Conservation (phyloP, 2,113 vertebrate genomes). For the Larimichthys crocea region DNA sequence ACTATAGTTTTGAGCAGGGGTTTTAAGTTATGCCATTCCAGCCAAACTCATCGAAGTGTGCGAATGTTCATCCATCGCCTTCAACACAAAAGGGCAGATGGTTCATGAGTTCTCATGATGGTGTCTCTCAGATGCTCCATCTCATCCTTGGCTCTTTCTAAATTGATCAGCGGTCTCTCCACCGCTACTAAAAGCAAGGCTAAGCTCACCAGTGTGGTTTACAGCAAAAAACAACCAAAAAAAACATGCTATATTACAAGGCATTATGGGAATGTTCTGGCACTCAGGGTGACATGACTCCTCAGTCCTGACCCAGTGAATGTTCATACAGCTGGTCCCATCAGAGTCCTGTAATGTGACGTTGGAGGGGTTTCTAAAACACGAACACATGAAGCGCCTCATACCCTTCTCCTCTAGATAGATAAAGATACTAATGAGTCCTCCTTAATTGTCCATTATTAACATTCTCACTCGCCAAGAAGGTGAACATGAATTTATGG, state of each 20-base stretch:
- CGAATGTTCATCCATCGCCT: conserved; percentile 53
- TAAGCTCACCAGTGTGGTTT: neutral
- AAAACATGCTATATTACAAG: neutral
- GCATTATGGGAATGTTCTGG: neutral
- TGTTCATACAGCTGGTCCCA: neutral
- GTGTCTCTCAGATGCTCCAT: conserved; percentile 30
- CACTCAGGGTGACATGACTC: neutral
- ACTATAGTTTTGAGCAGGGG: conserved; percentile 30
- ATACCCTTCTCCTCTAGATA: neutral
- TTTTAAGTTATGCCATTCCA: conserved; percentile 48
- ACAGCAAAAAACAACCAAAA: neutral
- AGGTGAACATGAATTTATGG: too few relatives aligned
- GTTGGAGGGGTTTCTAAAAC: neutral
- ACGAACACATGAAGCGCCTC: neutral
- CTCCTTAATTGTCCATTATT: neutral
- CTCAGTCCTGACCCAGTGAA: neutral
- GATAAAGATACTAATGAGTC: neutral
- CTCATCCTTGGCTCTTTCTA: conserved; percentile 56
- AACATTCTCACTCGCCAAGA: neutral
- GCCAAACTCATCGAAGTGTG: conserved; percentile 49
- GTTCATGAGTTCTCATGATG: conserved; percentile 32
- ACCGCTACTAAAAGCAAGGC: neutral
- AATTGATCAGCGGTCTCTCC: conserved; percentile 8
- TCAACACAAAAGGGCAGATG: conserved; percentile 18
- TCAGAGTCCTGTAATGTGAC: neutral